A percentile compares a stretch with the other conserved stretches of the same genome.
Evolutionary conservation across 2,113 vertebrate species (phyloP).

Genomic region (Carassius carassius): DNA sequence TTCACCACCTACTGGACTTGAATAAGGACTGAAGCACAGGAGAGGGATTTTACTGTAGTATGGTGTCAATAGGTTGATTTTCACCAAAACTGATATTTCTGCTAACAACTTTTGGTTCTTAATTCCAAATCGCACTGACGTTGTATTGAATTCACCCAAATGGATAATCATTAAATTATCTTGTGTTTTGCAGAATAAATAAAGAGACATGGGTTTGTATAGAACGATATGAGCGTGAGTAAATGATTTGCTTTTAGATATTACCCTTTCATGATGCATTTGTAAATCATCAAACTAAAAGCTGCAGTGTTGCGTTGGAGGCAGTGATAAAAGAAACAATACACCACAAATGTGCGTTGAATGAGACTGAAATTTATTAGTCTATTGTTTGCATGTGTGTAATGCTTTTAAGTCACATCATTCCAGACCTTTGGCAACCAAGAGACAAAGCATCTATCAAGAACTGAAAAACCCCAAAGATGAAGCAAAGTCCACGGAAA

Average conservation of each 20-base stretch:
- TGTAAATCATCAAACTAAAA: not conserved
- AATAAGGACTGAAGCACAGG: not conserved
- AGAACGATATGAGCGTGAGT: not conserved
- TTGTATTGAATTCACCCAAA: not conserved
- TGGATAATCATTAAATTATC: not conserved
- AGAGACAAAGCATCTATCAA: conserved; percentile 84
- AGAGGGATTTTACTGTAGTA: not conserved
- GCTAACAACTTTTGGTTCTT: no score
- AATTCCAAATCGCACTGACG: not conserved
- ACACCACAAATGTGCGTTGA: conserved; percentile 42
- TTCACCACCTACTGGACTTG: not conserved
- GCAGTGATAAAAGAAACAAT: not conserved
- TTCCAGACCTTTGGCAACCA: conserved; percentile 90
- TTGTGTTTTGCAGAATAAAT: not conserved
- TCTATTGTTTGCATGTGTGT: conserved; percentile 82
- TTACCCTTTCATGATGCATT: not conserved
- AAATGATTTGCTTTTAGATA: not conserved
- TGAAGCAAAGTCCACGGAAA: conserved; percentile 76
- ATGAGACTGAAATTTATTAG: conserved; percentile 87
- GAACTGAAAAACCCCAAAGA: conserved; percentile 80
- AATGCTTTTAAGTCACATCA: conserved; percentile 77
- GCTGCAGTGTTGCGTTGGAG: not conserved
- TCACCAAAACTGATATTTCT: not conserved
- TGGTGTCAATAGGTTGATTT: not conserved
- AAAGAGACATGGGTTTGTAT: not conserved